Evolutionary conservation across 2,888 invertebrate species (phyloP).

Genomic region (Phaedon cochleariae): DNA sequence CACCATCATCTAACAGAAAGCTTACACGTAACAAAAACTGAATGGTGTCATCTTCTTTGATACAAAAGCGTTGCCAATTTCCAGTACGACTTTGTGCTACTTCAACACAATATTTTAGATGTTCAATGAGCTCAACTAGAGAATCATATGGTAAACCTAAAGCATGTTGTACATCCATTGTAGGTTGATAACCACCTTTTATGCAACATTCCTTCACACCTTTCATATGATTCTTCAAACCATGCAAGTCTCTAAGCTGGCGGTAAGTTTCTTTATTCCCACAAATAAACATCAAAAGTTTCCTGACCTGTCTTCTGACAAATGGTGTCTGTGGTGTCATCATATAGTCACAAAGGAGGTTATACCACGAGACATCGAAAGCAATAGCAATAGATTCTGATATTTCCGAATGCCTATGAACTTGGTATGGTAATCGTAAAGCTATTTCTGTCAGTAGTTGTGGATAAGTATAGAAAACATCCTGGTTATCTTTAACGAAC

Average conservation of each 20-base stretch:
- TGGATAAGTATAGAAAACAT: slow-evolving; percentile 94
- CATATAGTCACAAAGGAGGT: slow-evolving; percentile 78
- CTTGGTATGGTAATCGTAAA: slow-evolving; percentile 91
- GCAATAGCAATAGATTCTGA: slow-evolving; percentile 62
- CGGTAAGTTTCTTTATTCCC: slow-evolving; percentile 96
- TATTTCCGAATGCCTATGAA: slow-evolving; percentile 77
- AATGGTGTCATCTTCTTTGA: slow-evolving; percentile 76
- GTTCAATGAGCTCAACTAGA: slow-evolving; percentile 93
- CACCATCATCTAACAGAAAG: slow-evolving; percentile 87
- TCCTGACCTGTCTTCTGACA: slow-evolving; percentile 88
- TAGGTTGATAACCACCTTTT: slow-evolving; percentile 66
- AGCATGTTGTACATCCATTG: slow-evolving; percentile 61
- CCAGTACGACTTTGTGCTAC: slow-evolving; percentile 86
- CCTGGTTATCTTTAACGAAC: slow-evolving; percentile 90
- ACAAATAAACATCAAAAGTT: slow-evolving; percentile 89
- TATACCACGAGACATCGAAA: slow-evolving; percentile 77
- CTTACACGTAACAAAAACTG: slow-evolving; percentile 86
- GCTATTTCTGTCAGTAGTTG: slow-evolving; percentile 96
- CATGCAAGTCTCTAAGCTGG: slow-evolving; percentile 91
- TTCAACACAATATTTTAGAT: slow-evolving; percentile 92
- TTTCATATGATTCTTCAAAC: slow-evolving; percentile 87
- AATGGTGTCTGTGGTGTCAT: slow-evolving; percentile 93
- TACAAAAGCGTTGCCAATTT: slow-evolving; percentile 94
- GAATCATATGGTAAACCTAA: slow-evolving; percentile 83
- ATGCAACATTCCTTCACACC: slow-evolving; percentile 66